Percentiles rank a stretch among this genome's conserved stretches.
Conservation (phyloP, 2,797 vertebrate genomes). For the Delichon dasypus region DNA sequence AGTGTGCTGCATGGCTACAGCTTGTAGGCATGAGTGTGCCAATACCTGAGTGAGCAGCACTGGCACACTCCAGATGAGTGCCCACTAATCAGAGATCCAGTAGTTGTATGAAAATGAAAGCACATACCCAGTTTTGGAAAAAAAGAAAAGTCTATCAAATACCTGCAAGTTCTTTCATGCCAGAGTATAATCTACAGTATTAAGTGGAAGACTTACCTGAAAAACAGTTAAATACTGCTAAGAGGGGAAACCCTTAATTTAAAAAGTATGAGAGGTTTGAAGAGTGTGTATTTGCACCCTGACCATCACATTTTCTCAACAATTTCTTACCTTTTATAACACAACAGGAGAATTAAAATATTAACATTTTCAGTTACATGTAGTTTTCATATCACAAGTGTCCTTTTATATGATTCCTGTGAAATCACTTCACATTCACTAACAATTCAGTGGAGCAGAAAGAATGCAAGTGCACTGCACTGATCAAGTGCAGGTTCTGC, state of each 20-base stretch:
- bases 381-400: background rate
- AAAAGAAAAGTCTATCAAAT: background rate
- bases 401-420: background rate
- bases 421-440: background rate
- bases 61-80: background rate
- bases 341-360: background rate
- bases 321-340: background rate
- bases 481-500: background rate
- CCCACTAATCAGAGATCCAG: background rate
- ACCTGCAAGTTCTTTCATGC: background rate
- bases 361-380: background rate
- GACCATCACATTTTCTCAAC: background rate
- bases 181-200: background rate
- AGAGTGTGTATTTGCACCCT: background rate
- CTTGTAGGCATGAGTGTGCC: background rate
- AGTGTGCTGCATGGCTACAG: background rate
- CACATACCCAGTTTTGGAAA: background rate
- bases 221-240: background rate
- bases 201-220: background rate
- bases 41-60: background rate
- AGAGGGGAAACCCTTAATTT: background rate
- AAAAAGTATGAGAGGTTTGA: background rate
- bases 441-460: background rate
- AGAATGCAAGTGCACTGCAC: background rate
- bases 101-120: background rate